Evolutionary conservation across 1,140 invertebrate species (phyloP).

Genomic region (Mycetomoellerius zeteki): DNA sequence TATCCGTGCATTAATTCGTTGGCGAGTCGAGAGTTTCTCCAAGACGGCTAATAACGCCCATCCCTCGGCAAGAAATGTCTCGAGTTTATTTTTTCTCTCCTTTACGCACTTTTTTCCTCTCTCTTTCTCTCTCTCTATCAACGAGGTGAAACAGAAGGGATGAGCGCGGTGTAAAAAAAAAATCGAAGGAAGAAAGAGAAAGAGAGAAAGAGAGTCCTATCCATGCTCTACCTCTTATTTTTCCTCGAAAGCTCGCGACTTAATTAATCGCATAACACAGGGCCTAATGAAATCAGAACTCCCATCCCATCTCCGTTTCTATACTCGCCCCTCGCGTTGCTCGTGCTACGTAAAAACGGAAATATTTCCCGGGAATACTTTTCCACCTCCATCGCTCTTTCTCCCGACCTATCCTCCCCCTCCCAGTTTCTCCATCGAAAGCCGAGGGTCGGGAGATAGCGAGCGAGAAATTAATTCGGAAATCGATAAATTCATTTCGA

Average conservation of each 20-base stretch:
- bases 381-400: conserved; percentile 73
- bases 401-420: conserved; percentile 51
- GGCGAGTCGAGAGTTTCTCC: conserved; percentile 44
- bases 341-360: conserved; percentile 80
- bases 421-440: conserved; percentile 50
- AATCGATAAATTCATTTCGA: conserved; percentile 82
- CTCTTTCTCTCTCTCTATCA: neutral
- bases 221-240: conserved; percentile 83
- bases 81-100: conserved; percentile 82
- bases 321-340: conserved; percentile 75
- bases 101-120: neutral
- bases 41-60: conserved; percentile 46
- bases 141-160: conserved; percentile 43
- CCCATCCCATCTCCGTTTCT: conserved; percentile 80
- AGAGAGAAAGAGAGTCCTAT: conserved; percentile 47
- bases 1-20: conserved; percentile 48
- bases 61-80: conserved; percentile 80
- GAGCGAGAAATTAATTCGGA: conserved; percentile 79
- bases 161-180: conserved; percentile 23
- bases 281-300: conserved; percentile 87
- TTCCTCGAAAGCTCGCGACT: conserved; percentile 85
- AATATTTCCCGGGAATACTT: conserved; percentile 86
- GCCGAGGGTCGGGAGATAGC: conserved; percentile 61
- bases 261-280: conserved; percentile 87
- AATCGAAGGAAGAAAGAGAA: conserved; percentile 12